phyloP scores from a whole-genome alignment of 2,888 invertebrate species.

The Pseudococcus jackbeardsleyi region DNA sequence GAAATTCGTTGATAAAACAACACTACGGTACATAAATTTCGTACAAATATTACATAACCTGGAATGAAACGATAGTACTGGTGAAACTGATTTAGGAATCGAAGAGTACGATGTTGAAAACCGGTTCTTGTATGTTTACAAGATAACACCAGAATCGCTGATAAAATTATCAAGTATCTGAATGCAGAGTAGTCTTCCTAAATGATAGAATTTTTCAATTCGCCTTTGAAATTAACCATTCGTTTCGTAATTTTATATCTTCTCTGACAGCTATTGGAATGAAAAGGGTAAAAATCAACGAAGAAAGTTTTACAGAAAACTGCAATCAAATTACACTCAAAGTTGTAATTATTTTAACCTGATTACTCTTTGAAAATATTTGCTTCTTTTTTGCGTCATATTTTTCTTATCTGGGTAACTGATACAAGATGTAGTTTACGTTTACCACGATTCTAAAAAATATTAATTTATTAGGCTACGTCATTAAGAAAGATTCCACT shows the following conservation, averaged over 20 bases:
- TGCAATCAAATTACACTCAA: neutral
- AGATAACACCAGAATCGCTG: neutral
- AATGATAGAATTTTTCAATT: neutral
- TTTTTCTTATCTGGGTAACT: neutral
- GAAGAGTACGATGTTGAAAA: slow-evolving; percentile 19
- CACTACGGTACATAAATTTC: neutral
- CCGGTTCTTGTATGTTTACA: neutral
- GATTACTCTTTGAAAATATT: slow-evolving; percentile 7
- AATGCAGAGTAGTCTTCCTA: neutral
- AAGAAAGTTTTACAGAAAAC: neutral
- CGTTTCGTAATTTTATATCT: neutral
- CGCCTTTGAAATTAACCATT: neutral
- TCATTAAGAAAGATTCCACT: neutral
- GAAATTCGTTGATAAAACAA: neutral
- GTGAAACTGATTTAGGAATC: neutral
- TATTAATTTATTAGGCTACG: neutral
- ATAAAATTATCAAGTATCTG: neutral
- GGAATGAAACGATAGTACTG: neutral
- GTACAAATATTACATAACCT: neutral
- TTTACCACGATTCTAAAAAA: neutral
- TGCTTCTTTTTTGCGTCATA: neutral
- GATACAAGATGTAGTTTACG: neutral
- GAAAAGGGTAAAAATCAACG: neutral
- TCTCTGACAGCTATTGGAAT: too few species aligned
- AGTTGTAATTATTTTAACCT: neutral